phyloP scores from a whole-genome alignment of 1,140 invertebrate species.

The Scaptomyza pallida region DNA sequence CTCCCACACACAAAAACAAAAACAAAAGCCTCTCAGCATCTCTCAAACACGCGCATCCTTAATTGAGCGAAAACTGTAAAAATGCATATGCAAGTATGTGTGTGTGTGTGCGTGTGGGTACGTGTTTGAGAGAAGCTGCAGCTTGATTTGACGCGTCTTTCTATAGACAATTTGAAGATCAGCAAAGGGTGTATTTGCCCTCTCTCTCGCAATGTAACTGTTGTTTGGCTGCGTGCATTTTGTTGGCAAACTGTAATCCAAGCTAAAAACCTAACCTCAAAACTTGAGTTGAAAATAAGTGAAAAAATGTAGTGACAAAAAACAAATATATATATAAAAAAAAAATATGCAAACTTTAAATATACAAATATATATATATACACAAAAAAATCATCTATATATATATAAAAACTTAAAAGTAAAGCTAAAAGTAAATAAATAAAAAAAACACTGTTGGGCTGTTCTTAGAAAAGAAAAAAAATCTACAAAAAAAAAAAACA shows the following conservation, averaged over 20 bases:
- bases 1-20: no score
- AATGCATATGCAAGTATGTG: neutral
- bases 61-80: no score
- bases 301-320: constrained; percentile 24
- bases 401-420: constrained; percentile 37
- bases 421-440: constrained; percentile 26
- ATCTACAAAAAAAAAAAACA: constrained; percentile 33
- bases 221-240: constrained; percentile 35
- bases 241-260: constrained; percentile 37
- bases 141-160: neutral
- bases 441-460: constrained; percentile 73
- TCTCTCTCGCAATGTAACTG: constrained; percentile 11
- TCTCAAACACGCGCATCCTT: no score
- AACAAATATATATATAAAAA: constrained; percentile 25
- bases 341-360: constrained; percentile 13
- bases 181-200: no score
- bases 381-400: constrained; percentile 28
- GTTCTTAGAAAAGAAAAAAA: constrained; percentile 73
- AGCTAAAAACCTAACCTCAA: constrained; percentile 42
- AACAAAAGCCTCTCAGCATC: no score
- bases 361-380: constrained; percentile 23
- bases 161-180: neutral
- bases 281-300: constrained; percentile 33
- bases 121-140: neutral
- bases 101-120: neutral